phyloP scores from a whole-genome alignment of 2,113 vertebrate genomes.

The Paratilapia polleni region DNA sequence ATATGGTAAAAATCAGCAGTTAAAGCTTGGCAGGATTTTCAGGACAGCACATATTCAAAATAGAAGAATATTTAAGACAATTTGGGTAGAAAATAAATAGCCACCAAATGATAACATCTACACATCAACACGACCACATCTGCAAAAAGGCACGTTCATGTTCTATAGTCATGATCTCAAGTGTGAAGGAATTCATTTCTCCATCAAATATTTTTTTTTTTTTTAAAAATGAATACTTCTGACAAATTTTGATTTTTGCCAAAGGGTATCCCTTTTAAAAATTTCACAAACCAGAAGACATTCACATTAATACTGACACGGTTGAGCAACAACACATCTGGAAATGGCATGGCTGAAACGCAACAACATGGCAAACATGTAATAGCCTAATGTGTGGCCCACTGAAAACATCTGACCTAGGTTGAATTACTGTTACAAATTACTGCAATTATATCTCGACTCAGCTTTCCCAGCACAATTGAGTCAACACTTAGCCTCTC shows the following conservation, averaged over 20 bases:
- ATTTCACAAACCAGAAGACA: slow-evolving; percentile 75
- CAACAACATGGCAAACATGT: slow-evolving; percentile 63
- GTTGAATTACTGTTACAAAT: slow-evolving; percentile 67
- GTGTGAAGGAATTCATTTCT: slow-evolving; percentile 7
- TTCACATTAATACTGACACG: slow-evolving; percentile 82
- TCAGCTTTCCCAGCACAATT: slow-evolving; percentile 50
- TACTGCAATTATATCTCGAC: slow-evolving; percentile 64
- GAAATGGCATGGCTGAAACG: slow-evolving; percentile 63
- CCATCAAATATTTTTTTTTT: not conserved
- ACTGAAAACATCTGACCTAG: slow-evolving; percentile 69
- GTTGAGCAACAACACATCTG: slow-evolving; percentile 67
- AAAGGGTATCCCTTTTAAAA: slow-evolving; percentile 54
- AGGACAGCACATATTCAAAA: slow-evolving; percentile 36
- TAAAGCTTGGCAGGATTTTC: slow-evolving; percentile 37
- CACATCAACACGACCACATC: slow-evolving; percentile 14
- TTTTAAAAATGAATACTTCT: slow-evolving; percentile 48
- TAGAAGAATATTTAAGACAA: slow-evolving; percentile 27
- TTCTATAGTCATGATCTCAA: slow-evolving; percentile 24
- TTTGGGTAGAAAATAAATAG: slow-evolving; percentile 26
- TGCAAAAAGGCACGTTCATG: slow-evolving; percentile 32
- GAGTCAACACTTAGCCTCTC: slow-evolving; percentile 42
- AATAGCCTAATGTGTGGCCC: slow-evolving; percentile 71
- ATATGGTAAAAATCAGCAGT: slow-evolving; percentile 52
- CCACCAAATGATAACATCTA: slow-evolving; percentile 16
- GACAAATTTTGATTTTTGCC: slow-evolving; percentile 71